Percentiles rank a stretch among this genome's conserved stretches.
These are phyloP conservation scores for Bradypodion ventrale DNA, from an alignment of 2,797 vertebrate species.

Conservation along the genomic window DNA sequence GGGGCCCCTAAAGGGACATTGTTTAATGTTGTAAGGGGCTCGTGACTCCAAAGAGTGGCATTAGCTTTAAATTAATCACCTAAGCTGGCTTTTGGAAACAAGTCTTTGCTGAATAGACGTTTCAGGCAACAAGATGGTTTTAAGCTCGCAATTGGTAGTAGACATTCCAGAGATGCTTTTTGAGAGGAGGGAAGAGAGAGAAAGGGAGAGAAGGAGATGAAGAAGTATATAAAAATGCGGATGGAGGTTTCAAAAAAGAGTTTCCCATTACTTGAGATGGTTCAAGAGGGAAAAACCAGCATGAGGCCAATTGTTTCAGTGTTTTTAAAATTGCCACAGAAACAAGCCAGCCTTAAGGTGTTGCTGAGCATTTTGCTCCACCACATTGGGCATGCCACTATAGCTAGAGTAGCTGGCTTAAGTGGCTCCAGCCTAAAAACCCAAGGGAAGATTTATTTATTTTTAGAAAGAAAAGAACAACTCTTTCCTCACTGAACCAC, in stretches of 20 bases:
- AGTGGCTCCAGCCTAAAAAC: not conserved
- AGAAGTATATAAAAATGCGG: not conserved
- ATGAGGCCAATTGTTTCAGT: not conserved
- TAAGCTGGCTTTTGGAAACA: constrained; percentile 76
- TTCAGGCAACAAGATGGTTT: not conserved
- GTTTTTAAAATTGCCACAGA: not conserved
- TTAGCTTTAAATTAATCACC: constrained; percentile 79
- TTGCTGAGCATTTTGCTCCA: not conserved
- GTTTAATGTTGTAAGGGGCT: constrained; percentile 59
- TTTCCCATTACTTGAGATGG: not conserved
- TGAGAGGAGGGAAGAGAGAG: not conserved
- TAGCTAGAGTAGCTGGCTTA: not conserved
- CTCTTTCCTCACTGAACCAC: not conserved
- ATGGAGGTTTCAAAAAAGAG: not conserved
- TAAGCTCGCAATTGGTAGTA: constrained; percentile 31
- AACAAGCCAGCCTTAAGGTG: not conserved
- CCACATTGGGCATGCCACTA: accelerated
- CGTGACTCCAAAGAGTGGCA: constrained; percentile 73
- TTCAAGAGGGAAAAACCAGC: not conserved
- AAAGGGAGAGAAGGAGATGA: not conserved
- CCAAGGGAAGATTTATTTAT: not conserved
- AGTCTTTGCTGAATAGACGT: constrained; percentile 49
- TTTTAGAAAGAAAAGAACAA: not conserved
- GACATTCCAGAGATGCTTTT: constrained; percentile 42
- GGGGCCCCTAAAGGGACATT: constrained; percentile 40